Evolutionary conservation across 2,113 vertebrate genomes (phyloP).

Genomic region (Oryzias melastigma): DNA sequence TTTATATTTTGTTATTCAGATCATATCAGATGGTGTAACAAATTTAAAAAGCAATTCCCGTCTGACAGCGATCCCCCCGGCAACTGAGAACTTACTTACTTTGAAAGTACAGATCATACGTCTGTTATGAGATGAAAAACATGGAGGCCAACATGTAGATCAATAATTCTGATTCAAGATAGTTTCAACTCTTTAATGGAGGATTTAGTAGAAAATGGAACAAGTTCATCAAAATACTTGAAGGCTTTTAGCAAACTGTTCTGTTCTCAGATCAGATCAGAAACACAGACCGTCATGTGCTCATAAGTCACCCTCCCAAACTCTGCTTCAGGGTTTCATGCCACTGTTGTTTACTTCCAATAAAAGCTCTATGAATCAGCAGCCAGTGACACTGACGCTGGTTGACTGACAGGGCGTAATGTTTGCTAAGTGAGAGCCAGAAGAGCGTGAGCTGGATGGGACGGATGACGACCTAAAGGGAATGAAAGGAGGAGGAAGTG

Average conservation of each 20-base stretch:
- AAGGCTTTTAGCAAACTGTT: not conserved
- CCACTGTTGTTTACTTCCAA: constrained; percentile 22
- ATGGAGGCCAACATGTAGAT: no score
- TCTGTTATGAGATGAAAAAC: no score
- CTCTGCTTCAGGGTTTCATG: not conserved
- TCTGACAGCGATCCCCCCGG: no score
- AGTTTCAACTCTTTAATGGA: no score
- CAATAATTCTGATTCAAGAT: no score
- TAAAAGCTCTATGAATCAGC: constrained; percentile 11
- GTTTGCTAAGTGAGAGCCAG: not conserved
- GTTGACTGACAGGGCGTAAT: no score
- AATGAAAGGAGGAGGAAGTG: constrained; percentile 21
- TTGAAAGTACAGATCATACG: no score
- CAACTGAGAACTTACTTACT: no score
- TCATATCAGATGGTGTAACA: not conserved
- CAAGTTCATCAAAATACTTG: not conserved
- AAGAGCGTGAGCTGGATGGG: not conserved
- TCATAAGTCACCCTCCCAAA: not conserved
- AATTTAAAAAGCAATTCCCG: not conserved
- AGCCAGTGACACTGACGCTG: not conserved
- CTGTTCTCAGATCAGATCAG: not conserved
- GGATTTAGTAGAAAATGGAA: not conserved
- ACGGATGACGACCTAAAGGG: constrained; percentile 20
- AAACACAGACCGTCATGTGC: constrained; percentile 11
- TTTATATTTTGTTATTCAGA: constrained; percentile 2